Conservation (phyloP, 2,113 vertebrate genomes). For the Halichoerus grypus region DNA sequence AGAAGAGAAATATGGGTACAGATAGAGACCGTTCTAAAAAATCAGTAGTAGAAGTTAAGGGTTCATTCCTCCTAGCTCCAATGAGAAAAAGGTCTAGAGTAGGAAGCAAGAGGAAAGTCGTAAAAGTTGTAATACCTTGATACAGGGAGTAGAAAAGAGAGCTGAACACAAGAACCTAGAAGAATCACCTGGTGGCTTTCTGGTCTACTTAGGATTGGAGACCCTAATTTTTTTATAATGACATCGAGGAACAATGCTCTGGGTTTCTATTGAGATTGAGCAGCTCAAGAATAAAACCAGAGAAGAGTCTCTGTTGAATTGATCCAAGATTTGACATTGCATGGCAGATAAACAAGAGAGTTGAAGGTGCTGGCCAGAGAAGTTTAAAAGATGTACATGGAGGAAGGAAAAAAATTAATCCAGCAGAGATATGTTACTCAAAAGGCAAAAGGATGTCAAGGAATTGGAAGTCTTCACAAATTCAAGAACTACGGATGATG, state of each 20-base stretch:
- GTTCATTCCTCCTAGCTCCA: neutral
- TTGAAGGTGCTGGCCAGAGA: neutral
- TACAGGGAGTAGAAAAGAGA: neutral
- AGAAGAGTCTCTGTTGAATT: neutral
- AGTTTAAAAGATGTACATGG: neutral
- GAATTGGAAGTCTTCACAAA: neutral
- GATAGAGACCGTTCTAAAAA: conserved; percentile 46
- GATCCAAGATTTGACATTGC: neutral
- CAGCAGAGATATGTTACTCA: neutral
- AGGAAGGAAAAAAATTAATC: neutral
- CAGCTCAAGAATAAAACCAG: neutral
- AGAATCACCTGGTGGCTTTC: neutral
- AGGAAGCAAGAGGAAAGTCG: neutral
- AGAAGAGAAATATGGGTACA: neutral
- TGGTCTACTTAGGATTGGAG: neutral
- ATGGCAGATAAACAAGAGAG: neutral
- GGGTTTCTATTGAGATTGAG: neutral
- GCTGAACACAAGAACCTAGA: neutral
- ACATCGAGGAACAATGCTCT: neutral
- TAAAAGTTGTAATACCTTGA: neutral
- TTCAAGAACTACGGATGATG: neutral
- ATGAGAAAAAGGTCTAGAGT: neutral
- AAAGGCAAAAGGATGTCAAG: neutral
- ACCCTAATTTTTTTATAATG: neutral
- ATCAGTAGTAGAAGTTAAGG: neutral